Conservation (phyloP, 1,140 invertebrate species). For the Physella acuta region DNA sequence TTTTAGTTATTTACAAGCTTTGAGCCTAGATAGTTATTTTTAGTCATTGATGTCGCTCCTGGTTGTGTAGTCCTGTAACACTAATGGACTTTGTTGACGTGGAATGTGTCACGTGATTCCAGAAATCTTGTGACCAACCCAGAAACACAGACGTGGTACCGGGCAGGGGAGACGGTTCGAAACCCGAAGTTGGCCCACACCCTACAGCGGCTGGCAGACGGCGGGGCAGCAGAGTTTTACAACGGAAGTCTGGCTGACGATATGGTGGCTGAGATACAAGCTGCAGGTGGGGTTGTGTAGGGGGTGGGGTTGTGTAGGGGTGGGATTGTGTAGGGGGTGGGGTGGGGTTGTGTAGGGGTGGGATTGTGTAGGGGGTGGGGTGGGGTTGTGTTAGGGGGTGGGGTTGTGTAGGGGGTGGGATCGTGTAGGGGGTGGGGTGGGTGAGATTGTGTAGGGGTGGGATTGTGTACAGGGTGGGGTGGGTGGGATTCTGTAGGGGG, state of each 20-base stretch:
- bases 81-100: background rate
- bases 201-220: conserved; percentile 26
- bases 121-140: conserved; percentile 1
- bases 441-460: too few relatives aligned
- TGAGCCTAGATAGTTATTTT: background rate
- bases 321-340: too few relatives aligned
- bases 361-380: too few relatives aligned
- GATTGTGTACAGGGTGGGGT: background rate
- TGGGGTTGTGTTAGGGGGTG: too few relatives aligned
- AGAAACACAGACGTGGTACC: conserved; percentile 23
- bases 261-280: conserved; percentile 26
- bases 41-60: background rate
- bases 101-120: background rate
- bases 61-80: background rate
- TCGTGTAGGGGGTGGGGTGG: too few relatives aligned
- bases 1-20: too few relatives aligned
- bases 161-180: conserved; percentile 28
- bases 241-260: conserved; percentile 20
- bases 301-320: too few relatives aligned
- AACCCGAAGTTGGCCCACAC: conserved; percentile 29
- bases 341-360: too few relatives aligned
- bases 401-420: too few relatives aligned
- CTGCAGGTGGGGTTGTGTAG: conserved; percentile 24
- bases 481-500: background rate
- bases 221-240: conserved; percentile 34